Base-by-base conservation (phyloP, 2,888 invertebrate species). In the Eurois occulta region DNA sequence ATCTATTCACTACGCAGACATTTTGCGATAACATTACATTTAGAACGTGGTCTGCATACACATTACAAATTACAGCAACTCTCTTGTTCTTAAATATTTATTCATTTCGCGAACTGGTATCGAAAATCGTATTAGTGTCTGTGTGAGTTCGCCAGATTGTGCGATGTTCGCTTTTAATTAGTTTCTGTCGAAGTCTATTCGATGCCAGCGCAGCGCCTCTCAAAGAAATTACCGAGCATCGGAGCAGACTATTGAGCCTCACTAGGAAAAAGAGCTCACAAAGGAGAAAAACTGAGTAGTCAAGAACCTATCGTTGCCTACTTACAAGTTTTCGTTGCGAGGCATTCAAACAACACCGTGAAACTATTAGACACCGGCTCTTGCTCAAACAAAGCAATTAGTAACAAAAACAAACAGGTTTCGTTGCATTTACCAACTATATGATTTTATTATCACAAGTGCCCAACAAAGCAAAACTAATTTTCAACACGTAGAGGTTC, bases 81-180 rank as follows among this genome's bases (percentile, higher is more conserved):
- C 65, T 67, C 60, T 66, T 66, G 38, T 77, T 80, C 66, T 74
- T 80, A 67, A 78, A 75, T 86, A 80, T 87, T 84, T 74, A 88
- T 88, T 78, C 86, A 88, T 85, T 89, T 85, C 82, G 83, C 81
- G 83, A 87, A 81, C 75, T 86, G 84, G 86, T 86, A 80, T 87
- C 83, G 85, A 85, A 87, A 89, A 89, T 87, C 86, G 87, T 84
- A 85, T 88, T 83, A 87, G 76, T 87, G 87, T 82, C 87, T 89
- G 88, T 87, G 88, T 88, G 84, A 91, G 90, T 90, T 89, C 86
- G 84, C 89, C 88, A 92, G 92, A 94, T 94, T 93, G 93, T 89
- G 84, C 93, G 91, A 92, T 94, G 93, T 95, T 93, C 93, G 87
- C 87, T 93, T 93, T 94, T 95, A 95, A 95, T 95, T 94, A 94